Evolutionary conservation across 2,888 invertebrate genomes (phyloP).

Genomic region (Cyclophora albipunctata): DNA sequence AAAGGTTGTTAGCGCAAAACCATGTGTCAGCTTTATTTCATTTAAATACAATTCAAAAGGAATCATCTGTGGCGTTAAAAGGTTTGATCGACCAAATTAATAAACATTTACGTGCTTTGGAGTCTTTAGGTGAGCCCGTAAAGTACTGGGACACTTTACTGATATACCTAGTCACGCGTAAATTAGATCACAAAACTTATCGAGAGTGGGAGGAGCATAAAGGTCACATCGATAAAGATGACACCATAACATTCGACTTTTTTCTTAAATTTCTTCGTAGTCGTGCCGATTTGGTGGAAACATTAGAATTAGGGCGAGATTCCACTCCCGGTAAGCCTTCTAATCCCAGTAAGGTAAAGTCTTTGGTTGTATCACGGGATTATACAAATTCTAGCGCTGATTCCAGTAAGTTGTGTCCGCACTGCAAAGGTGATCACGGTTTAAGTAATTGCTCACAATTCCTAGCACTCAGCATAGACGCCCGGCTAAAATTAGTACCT

Average conservation of each 20-base stretch:
- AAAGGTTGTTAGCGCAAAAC: slow-evolving; percentile 2
- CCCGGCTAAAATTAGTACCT: background rate
- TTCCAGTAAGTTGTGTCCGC: background rate
- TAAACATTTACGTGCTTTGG: slow-evolving; percentile 21
- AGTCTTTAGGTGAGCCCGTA: slow-evolving; percentile 17
- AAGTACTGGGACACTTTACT: slow-evolving; percentile 18
- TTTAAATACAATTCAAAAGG: slow-evolving; percentile 2
- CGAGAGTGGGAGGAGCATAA: background rate
- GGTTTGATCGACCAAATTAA: slow-evolving; percentile 20
- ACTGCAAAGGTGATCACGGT: slow-evolving; percentile 2
- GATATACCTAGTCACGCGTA: slow-evolving; percentile 16
- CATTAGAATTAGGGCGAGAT: background rate
- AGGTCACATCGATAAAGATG: background rate
- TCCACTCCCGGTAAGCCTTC: background rate
- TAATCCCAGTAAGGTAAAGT: background rate
- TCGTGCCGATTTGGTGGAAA: background rate
- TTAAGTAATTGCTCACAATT: background rate
- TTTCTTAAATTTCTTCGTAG: background rate
- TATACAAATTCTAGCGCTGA: background rate
- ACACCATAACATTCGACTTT: no score
- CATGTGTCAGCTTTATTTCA: background rate
- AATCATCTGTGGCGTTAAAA: slow-evolving; percentile 10
- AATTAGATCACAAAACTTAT: slow-evolving; percentile 9
- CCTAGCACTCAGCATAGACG: background rate
- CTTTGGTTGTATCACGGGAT: background rate